Conservation (phyloP, 2,797 vertebrate genomes). For the Chaetophractus vellerosus region DNA sequence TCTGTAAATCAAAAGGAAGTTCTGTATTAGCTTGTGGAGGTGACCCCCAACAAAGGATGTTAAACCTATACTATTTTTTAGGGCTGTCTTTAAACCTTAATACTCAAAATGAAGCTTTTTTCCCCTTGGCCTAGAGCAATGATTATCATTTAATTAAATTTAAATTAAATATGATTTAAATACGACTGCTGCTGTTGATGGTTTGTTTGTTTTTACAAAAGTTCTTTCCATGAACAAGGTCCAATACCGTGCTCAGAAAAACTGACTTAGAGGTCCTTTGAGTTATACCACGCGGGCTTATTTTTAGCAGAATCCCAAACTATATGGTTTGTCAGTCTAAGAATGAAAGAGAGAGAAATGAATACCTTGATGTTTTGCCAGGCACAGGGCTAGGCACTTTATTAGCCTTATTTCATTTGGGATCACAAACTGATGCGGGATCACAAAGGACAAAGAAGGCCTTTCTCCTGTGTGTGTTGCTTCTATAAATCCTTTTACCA, state of each 20-base stretch:
- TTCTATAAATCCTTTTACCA: not conserved
- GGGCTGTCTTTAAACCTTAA: constrained; percentile 54
- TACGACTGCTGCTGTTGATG: constrained; percentile 29
- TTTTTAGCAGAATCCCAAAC: constrained; percentile 2
- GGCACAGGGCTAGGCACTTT: not conserved
- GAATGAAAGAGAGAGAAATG: constrained; percentile 48
- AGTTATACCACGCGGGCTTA: not conserved
- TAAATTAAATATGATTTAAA: constrained; percentile 9
- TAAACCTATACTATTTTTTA: constrained; percentile 45
- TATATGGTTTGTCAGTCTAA: not conserved
- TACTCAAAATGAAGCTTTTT: constrained; percentile 43
- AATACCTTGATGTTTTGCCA: not conserved
- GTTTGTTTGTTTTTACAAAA: constrained; percentile 26
- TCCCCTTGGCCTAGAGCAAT: constrained; percentile 52
- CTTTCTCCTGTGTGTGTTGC: not conserved
- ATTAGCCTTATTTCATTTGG: not conserved
- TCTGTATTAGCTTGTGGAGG: constrained; percentile 32
- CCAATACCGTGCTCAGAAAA: not conserved
- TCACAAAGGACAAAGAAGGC: not conserved
- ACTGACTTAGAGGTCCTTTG: not conserved
- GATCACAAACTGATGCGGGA: not conserved
- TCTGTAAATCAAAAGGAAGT: constrained; percentile 27
- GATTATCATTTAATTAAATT: constrained; percentile 23
- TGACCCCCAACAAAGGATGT: not conserved
- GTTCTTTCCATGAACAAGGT: constrained; percentile 35